A percentile compares a stretch with the other conserved stretches of the same genome.
phyloP scores from a whole-genome alignment of 2,113 vertebrate genomes.

The Macquaria ambigua region DNA sequence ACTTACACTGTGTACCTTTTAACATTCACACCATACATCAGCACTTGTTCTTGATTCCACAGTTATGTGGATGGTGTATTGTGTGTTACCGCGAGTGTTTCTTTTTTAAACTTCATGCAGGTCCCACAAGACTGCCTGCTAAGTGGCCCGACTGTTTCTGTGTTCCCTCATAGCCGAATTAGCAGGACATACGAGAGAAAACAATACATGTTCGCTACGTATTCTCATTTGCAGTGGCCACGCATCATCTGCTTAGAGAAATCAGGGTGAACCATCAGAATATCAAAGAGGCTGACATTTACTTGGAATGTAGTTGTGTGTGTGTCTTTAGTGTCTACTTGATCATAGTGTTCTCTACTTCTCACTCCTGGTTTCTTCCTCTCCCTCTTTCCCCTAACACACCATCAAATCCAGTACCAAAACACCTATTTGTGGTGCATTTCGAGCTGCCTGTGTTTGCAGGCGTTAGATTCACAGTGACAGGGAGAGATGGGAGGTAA shows the following conservation, averaged over 20 bases:
- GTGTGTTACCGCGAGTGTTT: not conserved
- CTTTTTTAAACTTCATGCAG: conserved; percentile 32
- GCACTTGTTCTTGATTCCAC: not conserved
- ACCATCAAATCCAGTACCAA: conserved; percentile 36
- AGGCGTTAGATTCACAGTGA: conserved; percentile 53
- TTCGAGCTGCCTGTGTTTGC: conserved; percentile 51
- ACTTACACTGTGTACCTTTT: not conserved
- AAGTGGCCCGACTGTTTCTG: conserved; percentile 59
- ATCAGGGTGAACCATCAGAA: conserved; percentile 76
- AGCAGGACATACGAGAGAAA: conserved; percentile 51
- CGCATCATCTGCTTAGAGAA: conserved; percentile 78
- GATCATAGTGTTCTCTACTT: conserved; percentile 56
- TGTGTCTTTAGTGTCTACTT: conserved; percentile 62
- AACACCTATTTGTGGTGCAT: conserved; percentile 43
- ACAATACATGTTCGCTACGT: conserved; percentile 40
- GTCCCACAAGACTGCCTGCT: conserved; percentile 38
- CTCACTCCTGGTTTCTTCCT: conserved; percentile 21
- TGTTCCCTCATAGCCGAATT: conserved; percentile 51
- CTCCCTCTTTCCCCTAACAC: conserved; percentile 19
- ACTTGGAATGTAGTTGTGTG: conserved; percentile 61
- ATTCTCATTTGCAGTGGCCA: conserved; percentile 77
- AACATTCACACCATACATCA: conserved; percentile 21
- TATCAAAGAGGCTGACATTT: conserved; percentile 84
- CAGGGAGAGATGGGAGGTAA: conserved; percentile 46
- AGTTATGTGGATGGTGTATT: conserved; percentile 4